phyloP scores from a whole-genome alignment of 1,140 invertebrate species.

The Danaus plexippus region DNA sequence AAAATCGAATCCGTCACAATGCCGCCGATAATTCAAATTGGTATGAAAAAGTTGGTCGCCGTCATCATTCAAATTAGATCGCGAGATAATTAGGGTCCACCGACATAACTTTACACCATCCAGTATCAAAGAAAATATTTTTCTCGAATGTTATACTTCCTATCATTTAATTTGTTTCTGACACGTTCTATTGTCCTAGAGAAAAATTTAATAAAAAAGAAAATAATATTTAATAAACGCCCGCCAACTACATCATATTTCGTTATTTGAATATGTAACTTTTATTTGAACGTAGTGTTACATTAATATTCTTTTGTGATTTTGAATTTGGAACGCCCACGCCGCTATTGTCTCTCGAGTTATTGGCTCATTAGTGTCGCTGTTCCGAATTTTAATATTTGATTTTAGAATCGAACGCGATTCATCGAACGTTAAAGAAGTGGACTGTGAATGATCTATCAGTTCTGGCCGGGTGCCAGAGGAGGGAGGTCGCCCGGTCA shows the following conservation, averaged over 20 bases:
- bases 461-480: slow-evolving; percentile 23
- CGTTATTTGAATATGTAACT: slow-evolving; percentile 54
- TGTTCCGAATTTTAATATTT: slow-evolving; percentile 50
- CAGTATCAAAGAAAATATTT: too few relatives aligned
- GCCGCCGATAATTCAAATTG: slow-evolving; percentile 49
- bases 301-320: slow-evolving; percentile 70
- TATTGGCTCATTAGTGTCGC: slow-evolving; percentile 66
- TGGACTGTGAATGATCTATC: slow-evolving; percentile 15
- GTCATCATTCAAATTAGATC: slow-evolving; percentile 55
- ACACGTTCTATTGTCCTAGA: too few relatives aligned
- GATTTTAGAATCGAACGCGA: slow-evolving; percentile 29
- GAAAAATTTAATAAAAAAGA: too few relatives aligned
- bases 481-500: slow-evolving; percentile 24
- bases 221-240: too few relatives aligned
- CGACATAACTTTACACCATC: not conserved
- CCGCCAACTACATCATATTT: not conserved
- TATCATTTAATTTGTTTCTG: too few relatives aligned
- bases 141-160: too few relatives aligned
- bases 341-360: slow-evolving; percentile 62
- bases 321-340: slow-evolving; percentile 61
- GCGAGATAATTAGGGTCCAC: slow-evolving; percentile 43
- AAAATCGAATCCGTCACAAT: slow-evolving; percentile 45
- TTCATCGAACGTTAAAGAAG: slow-evolving; percentile 18
- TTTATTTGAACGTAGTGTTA: slow-evolving; percentile 66
- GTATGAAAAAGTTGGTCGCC: slow-evolving; percentile 45